phyloP scores from a whole-genome alignment of 1,140 invertebrate species.

The Cherax quadricarinatus region DNA sequence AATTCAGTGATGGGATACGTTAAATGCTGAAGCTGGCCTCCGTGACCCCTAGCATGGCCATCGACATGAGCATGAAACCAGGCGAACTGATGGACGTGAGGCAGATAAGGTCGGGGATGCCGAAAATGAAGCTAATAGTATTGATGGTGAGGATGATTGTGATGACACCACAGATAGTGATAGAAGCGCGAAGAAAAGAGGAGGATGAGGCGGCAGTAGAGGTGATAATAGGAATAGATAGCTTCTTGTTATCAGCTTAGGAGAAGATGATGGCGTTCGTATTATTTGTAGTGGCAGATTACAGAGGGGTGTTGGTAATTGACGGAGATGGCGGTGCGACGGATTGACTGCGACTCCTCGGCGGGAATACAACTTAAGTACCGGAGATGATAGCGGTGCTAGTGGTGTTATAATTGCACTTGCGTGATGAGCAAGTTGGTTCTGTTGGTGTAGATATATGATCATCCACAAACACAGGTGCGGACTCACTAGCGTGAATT shows the following conservation, averaged over 20 bases:
- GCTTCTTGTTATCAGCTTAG: neutral
- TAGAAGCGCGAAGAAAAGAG: neutral
- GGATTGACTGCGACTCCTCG: neutral
- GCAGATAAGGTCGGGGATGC: neutral
- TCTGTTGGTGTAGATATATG: neutral
- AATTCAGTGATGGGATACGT: neutral
- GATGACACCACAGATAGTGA: neutral
- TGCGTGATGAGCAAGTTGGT: neutral
- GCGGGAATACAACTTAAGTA: too few species aligned
- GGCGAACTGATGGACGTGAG: neutral
- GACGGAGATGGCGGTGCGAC: neutral
- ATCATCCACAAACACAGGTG: neutral
- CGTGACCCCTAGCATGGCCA: neutral
- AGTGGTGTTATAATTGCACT: neutral
- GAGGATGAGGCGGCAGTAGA: too few species aligned
- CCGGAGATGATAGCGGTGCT: neutral
- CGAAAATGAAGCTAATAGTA: neutral
- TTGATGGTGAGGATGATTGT: neutral
- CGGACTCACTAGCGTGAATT: neutral
- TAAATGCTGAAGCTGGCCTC: neutral
- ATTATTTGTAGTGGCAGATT: neutral
- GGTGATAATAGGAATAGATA: neutral
- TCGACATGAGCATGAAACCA: neutral
- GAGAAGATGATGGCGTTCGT: neutral
- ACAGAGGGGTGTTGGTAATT: neutral